phyloP scores from a whole-genome alignment of 2,113 vertebrate species.

The Poeciliopsis prolifica region DNA sequence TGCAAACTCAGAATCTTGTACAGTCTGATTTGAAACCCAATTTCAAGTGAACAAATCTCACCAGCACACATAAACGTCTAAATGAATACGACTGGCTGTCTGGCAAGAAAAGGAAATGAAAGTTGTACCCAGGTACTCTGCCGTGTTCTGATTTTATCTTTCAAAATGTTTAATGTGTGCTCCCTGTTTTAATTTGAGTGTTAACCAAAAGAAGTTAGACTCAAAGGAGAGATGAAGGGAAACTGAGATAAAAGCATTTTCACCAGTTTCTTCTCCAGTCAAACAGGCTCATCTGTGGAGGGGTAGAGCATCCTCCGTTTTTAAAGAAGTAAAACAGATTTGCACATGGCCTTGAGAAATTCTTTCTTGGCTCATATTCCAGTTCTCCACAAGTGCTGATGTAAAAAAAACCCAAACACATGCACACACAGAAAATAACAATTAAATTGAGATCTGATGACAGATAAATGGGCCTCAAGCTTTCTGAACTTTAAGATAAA shows the following conservation, averaged over 20 bases:
- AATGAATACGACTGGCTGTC: no score
- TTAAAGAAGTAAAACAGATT: background rate
- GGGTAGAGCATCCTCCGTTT: background rate
- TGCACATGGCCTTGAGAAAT: background rate
- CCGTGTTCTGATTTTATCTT: slow-evolving; percentile 1
- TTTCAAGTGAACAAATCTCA: no score
- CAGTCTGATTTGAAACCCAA: no score
- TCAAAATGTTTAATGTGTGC: slow-evolving; percentile 8
- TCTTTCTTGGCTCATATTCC: background rate
- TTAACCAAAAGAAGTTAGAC: slow-evolving; percentile 2
- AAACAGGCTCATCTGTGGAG: background rate
- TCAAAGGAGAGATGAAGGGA: slow-evolving; percentile 1
- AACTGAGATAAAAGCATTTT: background rate
- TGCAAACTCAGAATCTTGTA: no score
- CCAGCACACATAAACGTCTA: background rate
- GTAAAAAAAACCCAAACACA: background rate
- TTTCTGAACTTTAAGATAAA: background rate
- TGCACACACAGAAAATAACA: no score
- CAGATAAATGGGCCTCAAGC: background rate
- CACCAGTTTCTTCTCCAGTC: background rate
- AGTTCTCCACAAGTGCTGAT: background rate
- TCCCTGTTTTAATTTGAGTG: background rate
- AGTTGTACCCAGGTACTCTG: background rate
- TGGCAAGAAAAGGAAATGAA: background rate
- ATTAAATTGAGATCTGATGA: background rate